These are phyloP conservation scores for Thymelicus sylvestris DNA, from an alignment of 2,888 invertebrate genomes.

Conservation along the genomic window DNA sequence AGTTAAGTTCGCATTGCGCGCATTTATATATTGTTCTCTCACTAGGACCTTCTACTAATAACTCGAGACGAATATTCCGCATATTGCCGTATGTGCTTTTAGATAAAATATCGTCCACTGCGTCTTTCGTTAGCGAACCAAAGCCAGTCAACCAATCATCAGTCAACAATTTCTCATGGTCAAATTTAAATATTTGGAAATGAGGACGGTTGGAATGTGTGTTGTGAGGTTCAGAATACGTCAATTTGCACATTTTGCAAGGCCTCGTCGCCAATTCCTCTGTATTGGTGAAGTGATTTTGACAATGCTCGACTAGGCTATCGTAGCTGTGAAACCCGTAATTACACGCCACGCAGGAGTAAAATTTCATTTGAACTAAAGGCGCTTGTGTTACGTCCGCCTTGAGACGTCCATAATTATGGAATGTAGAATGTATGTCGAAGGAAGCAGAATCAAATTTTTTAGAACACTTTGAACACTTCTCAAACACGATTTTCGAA, in stretches of 20 bases:
- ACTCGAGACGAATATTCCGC: constrained; percentile 49
- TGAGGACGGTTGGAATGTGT: not conserved
- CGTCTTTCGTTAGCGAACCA: constrained; percentile 46
- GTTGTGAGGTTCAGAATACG: constrained; percentile 46
- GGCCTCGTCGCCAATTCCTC: constrained; percentile 35
- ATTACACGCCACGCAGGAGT: constrained; percentile 54
- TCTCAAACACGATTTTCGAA: not conserved
- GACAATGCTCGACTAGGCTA: constrained; percentile 59
- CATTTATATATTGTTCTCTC: constrained; percentile 56
- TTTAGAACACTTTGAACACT: constrained; percentile 31
- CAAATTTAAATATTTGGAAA: constrained; percentile 57
- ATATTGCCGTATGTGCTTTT: constrained; percentile 53
- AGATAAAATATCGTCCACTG: constrained; percentile 50
- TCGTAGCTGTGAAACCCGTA: constrained; percentile 58
- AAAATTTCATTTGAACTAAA: constrained; percentile 43
- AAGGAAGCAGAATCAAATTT: constrained; percentile 48
- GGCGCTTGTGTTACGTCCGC: not conserved
- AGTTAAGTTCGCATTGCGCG: constrained; percentile 47
- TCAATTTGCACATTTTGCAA: constrained; percentile 56
- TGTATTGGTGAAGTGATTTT: constrained; percentile 54
- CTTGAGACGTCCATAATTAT: constrained; percentile 44
- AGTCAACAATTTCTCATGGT: constrained; percentile 49
- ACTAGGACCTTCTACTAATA: constrained; percentile 49
- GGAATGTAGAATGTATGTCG: constrained; percentile 52
- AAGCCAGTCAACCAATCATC: constrained; percentile 58